These are phyloP conservation scores for Falco punctatus DNA, from an alignment of 2,113 vertebrate species.

Conservation along the genomic window DNA sequence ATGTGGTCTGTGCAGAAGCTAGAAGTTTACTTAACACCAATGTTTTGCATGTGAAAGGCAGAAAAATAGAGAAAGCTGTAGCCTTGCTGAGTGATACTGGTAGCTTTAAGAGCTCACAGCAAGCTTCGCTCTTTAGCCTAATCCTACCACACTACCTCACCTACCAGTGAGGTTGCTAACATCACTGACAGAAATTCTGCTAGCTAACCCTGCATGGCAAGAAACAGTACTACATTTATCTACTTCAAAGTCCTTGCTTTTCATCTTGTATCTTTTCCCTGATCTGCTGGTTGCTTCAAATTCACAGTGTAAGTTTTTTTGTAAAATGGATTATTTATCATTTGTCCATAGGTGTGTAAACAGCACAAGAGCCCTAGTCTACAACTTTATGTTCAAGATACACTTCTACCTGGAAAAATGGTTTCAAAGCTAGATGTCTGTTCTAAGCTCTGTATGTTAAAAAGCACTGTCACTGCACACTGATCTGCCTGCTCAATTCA, in stretches of 20 bases:
- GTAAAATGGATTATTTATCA: neutral
- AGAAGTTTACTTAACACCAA: neutral
- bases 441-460: neutral
- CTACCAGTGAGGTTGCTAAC: too few species aligned
- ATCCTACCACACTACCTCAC: neutral
- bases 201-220: neutral
- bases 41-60: neutral
- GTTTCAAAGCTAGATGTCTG: neutral
- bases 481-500: neutral
- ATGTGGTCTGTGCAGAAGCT: neutral
- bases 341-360: neutral
- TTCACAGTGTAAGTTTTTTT: neutral
- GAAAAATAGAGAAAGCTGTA: neutral
- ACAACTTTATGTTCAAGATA: neutral
- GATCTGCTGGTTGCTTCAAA: neutral
- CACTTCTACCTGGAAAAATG: neutral
- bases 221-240: neutral
- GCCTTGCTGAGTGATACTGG: neutral
- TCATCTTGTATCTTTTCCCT: neutral
- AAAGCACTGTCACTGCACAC: neutral
- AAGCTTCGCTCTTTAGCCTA: neutral
- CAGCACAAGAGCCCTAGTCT: neutral
- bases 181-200: too few species aligned
- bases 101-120: neutral
- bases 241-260: neutral